Percentiles rank a stretch among this genome's conserved stretches.
phyloP scores from a whole-genome alignment of 2,797 vertebrate genomes.

The Eptatretus atami region DNA sequence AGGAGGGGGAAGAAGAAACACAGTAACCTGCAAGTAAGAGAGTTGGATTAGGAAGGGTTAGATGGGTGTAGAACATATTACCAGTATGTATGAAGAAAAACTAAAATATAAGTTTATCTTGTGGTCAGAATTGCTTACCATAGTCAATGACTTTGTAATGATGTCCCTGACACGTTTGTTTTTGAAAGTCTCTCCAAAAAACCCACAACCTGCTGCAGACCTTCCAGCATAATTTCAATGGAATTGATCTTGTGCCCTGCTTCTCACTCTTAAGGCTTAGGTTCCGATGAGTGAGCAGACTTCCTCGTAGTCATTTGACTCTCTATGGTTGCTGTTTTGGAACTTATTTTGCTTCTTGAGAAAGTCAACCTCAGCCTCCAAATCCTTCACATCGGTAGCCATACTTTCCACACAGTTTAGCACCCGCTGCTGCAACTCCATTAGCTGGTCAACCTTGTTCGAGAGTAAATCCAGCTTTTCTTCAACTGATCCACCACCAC shows the following conservation, averaged over 20 bases:
- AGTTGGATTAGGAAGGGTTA: too few relatives aligned
- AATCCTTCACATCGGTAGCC: background rate
- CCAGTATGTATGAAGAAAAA: too few relatives aligned
- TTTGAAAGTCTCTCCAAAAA: slow-evolving; percentile 26
- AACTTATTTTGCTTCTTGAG: too few relatives aligned
- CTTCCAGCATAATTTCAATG: slow-evolving; percentile 23
- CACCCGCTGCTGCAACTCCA: slow-evolving; percentile 23
- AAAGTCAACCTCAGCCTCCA: slow-evolving; percentile 4
- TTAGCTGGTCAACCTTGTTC: slow-evolving; percentile 27
- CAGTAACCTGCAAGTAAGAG: too few relatives aligned
- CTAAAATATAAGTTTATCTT: too few relatives aligned
- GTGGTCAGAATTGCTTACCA: too few relatives aligned
- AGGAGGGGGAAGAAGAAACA: too few relatives aligned
- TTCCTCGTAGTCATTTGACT: slow-evolving; percentile 15
- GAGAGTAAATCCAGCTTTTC: slow-evolving; percentile 23
- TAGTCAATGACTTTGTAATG: slow-evolving; percentile 10
- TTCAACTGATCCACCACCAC: slow-evolving; percentile 15
- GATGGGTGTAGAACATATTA: too few relatives aligned
- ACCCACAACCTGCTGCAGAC: slow-evolving; percentile 23
- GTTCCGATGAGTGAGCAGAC: slow-evolving; percentile 20
- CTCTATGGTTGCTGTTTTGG: background rate
- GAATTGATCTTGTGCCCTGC: slow-evolving; percentile 25
- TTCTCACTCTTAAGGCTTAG: slow-evolving; percentile 18
- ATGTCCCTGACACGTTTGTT: slow-evolving; percentile 37
- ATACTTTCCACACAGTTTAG: slow-evolving; percentile 10